Conservation (phyloP, 2,113 vertebrate species). For the Ovis aries region ARS-UI_Ramb_v3.0 NC_056061.1:488001-488500, state of each 20-base stretch:
- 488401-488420: not conserved
- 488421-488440: not conserved
- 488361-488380: not conserved
- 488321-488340: not conserved
- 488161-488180: not conserved
- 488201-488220: not conserved
- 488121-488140: not conserved
- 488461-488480: not conserved
- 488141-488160: not conserved
- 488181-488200: conserved; percentile 1
- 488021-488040: not conserved
- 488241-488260: not conserved
- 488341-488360: not conserved
- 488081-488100: not conserved
- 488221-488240: not conserved
- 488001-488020: not conserved
- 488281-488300: not conserved
- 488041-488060: not conserved
- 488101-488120: not conserved
- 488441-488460: not conserved
- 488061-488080: not conserved
- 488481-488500: not conserved
- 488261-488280: not conserved
- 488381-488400: not conserved
- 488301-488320: not conserved